Conservation (phyloP, 1,140 invertebrate genomes). For the Potamilus streckersoni region DNA sequence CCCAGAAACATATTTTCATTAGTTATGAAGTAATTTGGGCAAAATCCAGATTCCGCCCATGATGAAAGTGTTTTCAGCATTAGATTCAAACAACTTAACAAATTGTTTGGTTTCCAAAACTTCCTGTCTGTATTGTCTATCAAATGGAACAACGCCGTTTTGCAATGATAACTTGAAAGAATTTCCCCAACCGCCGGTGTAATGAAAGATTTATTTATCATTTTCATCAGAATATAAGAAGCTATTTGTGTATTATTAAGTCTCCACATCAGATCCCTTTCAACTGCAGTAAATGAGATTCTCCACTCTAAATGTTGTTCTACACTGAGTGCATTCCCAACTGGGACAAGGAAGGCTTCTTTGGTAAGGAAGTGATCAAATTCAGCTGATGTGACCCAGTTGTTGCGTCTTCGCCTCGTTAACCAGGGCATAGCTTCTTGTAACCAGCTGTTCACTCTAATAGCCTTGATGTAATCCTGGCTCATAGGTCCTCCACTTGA, state of each 20-base stretch:
- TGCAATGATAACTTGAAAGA: constrained; percentile 13
- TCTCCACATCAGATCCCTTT: constrained; percentile 14
- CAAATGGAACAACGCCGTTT: constrained; percentile 7
- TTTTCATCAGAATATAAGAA: constrained; percentile 13
- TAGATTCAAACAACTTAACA: neutral
- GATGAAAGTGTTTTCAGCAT: neutral
- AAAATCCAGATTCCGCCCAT: neutral
- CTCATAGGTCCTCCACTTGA: too few species aligned
- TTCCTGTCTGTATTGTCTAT: neutral
- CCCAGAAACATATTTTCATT: neutral
- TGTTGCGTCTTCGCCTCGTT: too few species aligned
- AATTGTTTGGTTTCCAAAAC: neutral
- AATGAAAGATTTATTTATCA: neutral
- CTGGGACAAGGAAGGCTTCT: constrained; percentile 6
- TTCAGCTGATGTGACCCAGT: too few species aligned
- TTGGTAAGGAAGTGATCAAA: too few species aligned
- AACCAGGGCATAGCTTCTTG: too few species aligned
- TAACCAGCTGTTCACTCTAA: too few species aligned
- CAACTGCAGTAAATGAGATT: neutral
- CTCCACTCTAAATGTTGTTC: constrained; percentile 12
- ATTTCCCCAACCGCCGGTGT: neutral
- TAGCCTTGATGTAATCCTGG: too few species aligned
- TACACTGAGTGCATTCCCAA: neutral
- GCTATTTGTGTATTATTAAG: constrained; percentile 8
- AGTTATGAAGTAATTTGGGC: neutral